These are phyloP conservation scores for Lagocephalus sceleratus DNA, from an alignment of 2,797 vertebrate species.

Conservation along the genomic window DNA sequence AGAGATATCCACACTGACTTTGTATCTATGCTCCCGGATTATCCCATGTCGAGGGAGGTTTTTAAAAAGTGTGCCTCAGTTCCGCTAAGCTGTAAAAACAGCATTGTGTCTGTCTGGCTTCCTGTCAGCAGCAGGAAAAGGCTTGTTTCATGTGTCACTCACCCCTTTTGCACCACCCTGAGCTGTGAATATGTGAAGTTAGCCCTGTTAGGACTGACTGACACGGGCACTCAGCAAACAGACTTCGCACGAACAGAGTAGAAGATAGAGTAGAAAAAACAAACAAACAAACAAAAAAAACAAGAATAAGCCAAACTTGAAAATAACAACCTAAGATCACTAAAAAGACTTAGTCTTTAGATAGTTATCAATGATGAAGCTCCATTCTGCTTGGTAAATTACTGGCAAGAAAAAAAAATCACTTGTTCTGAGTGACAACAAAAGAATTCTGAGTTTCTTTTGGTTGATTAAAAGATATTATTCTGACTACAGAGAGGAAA, in stretches of 20 bases:
- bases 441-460: too few relatives aligned
- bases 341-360: too few relatives aligned
- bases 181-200: slow-evolving; percentile 32
- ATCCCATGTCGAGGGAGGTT: slow-evolving; percentile 54
- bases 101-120: slow-evolving; percentile 48
- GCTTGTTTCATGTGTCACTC: slow-evolving; percentile 48
- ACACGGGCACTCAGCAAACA: background rate
- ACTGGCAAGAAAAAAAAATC: too few relatives aligned
- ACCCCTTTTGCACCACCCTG: slow-evolving; percentile 18
- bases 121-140: slow-evolving; percentile 45
- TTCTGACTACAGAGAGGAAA: too few relatives aligned
- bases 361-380: too few relatives aligned
- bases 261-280: background rate
- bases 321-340: too few relatives aligned
- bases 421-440: too few relatives aligned
- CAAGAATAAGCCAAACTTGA: too few relatives aligned
- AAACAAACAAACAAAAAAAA: background rate
- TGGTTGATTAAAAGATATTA: too few relatives aligned
- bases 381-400: too few relatives aligned
- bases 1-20: slow-evolving; percentile 12
- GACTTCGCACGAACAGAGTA: background rate
- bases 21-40: slow-evolving; percentile 52
- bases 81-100: slow-evolving; percentile 42
- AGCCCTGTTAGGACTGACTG: slow-evolving; percentile 9
- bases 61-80: slow-evolving; percentile 53